Percentiles rank a stretch among this genome's conserved stretches.
Evolutionary conservation across 2,888 invertebrate genomes (phyloP).

Genomic region (Limnephilus lunatus): DNA sequence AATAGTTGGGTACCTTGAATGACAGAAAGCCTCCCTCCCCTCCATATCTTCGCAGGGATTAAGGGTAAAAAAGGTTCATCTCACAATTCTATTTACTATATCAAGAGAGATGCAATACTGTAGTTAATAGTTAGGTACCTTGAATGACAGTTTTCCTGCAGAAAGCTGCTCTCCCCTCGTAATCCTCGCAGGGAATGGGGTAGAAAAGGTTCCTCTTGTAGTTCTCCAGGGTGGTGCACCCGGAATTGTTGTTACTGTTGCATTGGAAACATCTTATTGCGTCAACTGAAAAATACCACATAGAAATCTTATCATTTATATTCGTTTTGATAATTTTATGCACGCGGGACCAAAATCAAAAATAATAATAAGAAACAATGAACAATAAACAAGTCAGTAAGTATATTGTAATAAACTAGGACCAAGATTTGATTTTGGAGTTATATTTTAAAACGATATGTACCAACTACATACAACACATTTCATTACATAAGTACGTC

Average conservation of each 20-base stretch:
- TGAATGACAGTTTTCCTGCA: conserved; percentile 84
- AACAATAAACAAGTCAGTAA: not conserved
- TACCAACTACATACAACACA: too few relatives aligned
- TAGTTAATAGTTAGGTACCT: conserved; percentile 70
- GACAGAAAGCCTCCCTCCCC: conserved; percentile 74
- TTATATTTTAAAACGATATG: too few relatives aligned
- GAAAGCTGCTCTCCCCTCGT: conserved; percentile 74
- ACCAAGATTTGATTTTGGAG: not conserved
- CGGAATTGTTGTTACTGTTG: conserved; percentile 83
- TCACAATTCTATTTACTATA: conserved; percentile 70
- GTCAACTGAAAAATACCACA: conserved; percentile 70
- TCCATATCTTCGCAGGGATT: conserved; percentile 72
- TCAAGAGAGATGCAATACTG: conserved; percentile 61
- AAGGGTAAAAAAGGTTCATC: conserved; percentile 35
- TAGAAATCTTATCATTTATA: not conserved
- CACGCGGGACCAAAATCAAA: not conserved
- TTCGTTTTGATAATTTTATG: not conserved
- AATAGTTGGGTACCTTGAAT: conserved; percentile 76
- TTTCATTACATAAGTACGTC: not conserved
- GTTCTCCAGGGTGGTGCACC: conserved; percentile 76
- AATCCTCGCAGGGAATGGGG: conserved; percentile 70
- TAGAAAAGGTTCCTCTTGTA: conserved; percentile 44
- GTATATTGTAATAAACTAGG: not conserved
- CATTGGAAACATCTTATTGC: conserved; percentile 85
- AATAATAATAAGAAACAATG: not conserved